These are phyloP conservation scores for Orius insidiosus DNA, from an alignment of 1,140 invertebrate genomes.

Conservation along the genomic window DNA sequence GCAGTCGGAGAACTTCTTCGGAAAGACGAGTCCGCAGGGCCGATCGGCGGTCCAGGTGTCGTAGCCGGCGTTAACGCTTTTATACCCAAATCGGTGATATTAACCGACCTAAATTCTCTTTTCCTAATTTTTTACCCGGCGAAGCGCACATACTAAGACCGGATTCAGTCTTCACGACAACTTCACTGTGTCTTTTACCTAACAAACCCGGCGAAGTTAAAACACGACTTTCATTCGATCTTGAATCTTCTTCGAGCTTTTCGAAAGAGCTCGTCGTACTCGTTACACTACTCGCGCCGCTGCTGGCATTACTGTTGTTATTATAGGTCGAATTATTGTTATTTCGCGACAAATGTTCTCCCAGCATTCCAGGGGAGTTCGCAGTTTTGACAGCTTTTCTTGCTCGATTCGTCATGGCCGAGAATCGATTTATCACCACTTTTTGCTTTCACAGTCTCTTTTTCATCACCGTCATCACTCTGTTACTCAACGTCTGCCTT, in stretches of 20 bases:
- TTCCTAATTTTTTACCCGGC: slow-evolving; percentile 13
- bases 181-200: slow-evolving; percentile 14
- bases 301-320: slow-evolving; percentile 45
- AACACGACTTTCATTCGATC: slow-evolving; percentile 42
- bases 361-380: slow-evolving; percentile 42
- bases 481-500: slow-evolving; percentile 75
- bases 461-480: slow-evolving; percentile 64
- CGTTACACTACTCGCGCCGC: slow-evolving; percentile 37
- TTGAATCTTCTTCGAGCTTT: slow-evolving; percentile 57
- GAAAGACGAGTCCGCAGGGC: slow-evolving; percentile 31
- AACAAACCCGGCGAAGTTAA: slow-evolving; percentile 28
- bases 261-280: slow-evolving; percentile 40
- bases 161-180: slow-evolving; percentile 21
- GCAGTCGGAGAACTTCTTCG: slow-evolving; percentile 22
- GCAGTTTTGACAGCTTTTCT: slow-evolving; percentile 75
- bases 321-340: slow-evolving; percentile 41
- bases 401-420: slow-evolving; percentile 35
- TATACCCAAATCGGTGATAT: slow-evolving; percentile 16
- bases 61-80: slow-evolving; percentile 41
- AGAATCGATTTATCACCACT: slow-evolving; percentile 42
- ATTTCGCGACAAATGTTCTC: slow-evolving; percentile 36
- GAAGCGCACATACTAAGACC: slow-evolving; percentile 14
- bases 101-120: slow-evolving; percentile 12
- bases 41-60: slow-evolving; percentile 40
- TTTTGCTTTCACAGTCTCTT: slow-evolving; percentile 49